These are phyloP conservation scores for Cryptophagus acutangulus DNA, from an alignment of 2,888 invertebrate genomes.

Conservation along the genomic window DNA sequence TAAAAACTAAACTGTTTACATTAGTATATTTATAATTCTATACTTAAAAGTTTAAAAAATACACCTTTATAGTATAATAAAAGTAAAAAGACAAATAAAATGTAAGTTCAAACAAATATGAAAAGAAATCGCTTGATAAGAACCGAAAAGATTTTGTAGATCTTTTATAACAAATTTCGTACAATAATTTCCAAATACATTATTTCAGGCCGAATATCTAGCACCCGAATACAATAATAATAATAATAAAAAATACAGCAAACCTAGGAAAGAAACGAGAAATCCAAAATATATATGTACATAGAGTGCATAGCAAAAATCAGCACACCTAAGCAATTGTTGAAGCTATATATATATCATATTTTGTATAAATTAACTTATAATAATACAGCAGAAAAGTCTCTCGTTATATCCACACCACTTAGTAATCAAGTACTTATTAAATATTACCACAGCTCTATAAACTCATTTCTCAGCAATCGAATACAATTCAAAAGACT, in stretches of 20 bases:
- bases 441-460: constrained; percentile 44
- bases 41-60: constrained; percentile 13
- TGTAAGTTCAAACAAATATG: constrained; percentile 17
- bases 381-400: constrained; percentile 27
- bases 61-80: constrained; percentile 15
- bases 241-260: too few relatives aligned
- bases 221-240: too few relatives aligned
- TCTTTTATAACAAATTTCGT: constrained; percentile 7
- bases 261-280: too few relatives aligned
- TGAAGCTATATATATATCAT: constrained; percentile 41
- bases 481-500: too few relatives aligned
- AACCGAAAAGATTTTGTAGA: constrained; percentile 12
- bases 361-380: constrained; percentile 28
- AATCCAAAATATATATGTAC: constrained; percentile 39
- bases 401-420: constrained; percentile 34
- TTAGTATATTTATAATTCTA: too few relatives aligned
- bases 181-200: too few relatives aligned
- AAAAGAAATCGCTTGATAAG: constrained; percentile 18
- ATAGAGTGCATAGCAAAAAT: constrained; percentile 42
- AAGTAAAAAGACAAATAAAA: constrained; percentile 17
- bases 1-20: constrained; percentile 27
- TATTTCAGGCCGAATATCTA: too few relatives aligned
- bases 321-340: constrained; percentile 46
- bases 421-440: constrained; percentile 29
- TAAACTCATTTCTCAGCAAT: constrained; percentile 41